These are phyloP conservation scores for Bradypodion ventrale DNA, from an alignment of 2,797 vertebrate species.

Conservation along the genomic window DNA sequence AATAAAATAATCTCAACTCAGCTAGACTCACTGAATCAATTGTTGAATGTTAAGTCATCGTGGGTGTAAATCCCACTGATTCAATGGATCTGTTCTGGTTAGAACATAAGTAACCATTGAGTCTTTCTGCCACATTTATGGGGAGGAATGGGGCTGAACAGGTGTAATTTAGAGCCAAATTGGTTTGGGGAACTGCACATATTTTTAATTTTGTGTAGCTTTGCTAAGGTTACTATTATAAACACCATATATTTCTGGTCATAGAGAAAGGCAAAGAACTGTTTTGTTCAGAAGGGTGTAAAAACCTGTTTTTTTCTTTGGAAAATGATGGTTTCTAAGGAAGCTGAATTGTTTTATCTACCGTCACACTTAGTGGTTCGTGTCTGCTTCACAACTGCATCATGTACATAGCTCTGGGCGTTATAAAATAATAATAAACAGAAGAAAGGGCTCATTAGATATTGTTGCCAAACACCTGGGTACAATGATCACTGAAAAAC, in stretches of 20 bases:
- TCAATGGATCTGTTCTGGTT: too few relatives aligned
- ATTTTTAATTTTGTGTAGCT: background rate
- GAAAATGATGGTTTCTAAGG: background rate
- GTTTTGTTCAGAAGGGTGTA: background rate
- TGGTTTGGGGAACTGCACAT: background rate
- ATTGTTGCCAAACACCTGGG: slow-evolving; percentile 37
- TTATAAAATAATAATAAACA: background rate
- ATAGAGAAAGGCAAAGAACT: too few relatives aligned
- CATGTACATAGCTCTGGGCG: background rate
- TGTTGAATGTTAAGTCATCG: too few relatives aligned
- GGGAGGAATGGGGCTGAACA: too few relatives aligned
- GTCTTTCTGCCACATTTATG: background rate
- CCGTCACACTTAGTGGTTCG: too few relatives aligned
- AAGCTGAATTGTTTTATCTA: background rate
- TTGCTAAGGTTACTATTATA: background rate
- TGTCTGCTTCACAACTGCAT: background rate
- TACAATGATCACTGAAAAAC: slow-evolving; percentile 40
- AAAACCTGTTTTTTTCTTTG: background rate
- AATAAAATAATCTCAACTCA: too few relatives aligned
- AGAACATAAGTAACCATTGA: background rate
- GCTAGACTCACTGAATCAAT: too few relatives aligned
- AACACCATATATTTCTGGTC: background rate
- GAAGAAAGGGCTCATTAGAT: slow-evolving; percentile 11
- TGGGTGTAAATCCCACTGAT: too few relatives aligned
- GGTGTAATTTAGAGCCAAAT: too few relatives aligned